A percentile compares a stretch with the other conserved stretches of the same genome.
Evolutionary conservation across 2,113 vertebrate genomes (phyloP).

Genomic region (Uropsilus gracilis): DNA sequence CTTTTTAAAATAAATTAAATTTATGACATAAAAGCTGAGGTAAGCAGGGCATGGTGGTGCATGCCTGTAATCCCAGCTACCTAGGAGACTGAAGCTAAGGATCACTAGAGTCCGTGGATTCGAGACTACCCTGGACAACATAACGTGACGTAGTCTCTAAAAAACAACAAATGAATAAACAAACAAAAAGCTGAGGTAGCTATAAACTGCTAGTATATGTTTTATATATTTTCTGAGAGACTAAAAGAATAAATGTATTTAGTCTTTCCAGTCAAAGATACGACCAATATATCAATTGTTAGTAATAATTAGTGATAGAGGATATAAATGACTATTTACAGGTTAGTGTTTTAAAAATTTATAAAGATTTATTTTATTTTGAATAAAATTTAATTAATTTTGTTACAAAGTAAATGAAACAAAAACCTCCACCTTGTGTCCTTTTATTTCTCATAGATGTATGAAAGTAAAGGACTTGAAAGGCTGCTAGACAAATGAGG

Average conservation of each 20-base stretch:
- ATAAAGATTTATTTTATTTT: background rate
- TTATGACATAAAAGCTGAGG: background rate
- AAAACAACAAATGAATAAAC: too few relatives aligned
- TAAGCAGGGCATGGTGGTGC: too few relatives aligned
- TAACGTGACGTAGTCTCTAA: too few relatives aligned
- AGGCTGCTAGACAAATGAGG: background rate
- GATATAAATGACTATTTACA: background rate
- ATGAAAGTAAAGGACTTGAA: background rate
- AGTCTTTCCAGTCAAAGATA: background rate
- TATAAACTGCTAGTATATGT: background rate
- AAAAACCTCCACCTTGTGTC: background rate
- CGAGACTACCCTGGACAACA: too few relatives aligned
- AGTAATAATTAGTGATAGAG: too few relatives aligned
- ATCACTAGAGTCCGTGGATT: too few relatives aligned
- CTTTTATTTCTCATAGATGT: background rate
- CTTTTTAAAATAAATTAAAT: constrained; percentile 1
- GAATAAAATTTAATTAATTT: constrained; percentile 21
- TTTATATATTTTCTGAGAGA: constrained; percentile 22
- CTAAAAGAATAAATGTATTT: background rate
- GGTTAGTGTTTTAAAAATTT: background rate
- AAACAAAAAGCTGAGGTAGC: background rate
- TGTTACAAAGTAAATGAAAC: constrained; percentile 1
- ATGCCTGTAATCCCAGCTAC: too few relatives aligned
- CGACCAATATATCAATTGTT: background rate
- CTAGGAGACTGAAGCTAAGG: too few relatives aligned